These are phyloP conservation scores for Linepithema humile DNA, from an alignment of 1,140 invertebrate genomes.

Conservation along the genomic window DNA sequence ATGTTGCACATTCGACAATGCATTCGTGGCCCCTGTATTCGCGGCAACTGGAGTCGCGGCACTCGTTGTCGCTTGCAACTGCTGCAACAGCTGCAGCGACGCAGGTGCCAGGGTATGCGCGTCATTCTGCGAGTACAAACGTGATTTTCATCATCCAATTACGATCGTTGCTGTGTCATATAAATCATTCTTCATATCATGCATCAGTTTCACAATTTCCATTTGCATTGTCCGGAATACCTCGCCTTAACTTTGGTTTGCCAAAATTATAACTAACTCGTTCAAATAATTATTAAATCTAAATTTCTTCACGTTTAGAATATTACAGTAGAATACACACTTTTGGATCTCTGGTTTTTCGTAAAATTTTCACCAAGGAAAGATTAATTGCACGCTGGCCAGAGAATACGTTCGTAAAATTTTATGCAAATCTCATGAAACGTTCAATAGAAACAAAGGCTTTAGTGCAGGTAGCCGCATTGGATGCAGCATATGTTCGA, in stretches of 20 bases:
- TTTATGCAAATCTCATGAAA: constrained; percentile 30
- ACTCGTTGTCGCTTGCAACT: constrained; percentile 89
- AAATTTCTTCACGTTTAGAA: not conserved
- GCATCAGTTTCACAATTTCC: not conserved
- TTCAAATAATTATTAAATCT: not conserved
- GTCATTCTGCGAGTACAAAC: constrained; percentile 80
- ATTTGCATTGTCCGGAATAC: not conserved
- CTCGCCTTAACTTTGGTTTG: not conserved
- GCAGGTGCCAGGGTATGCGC: constrained; percentile 88
- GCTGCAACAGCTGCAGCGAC: constrained; percentile 90
- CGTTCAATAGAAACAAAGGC: constrained; percentile 25
- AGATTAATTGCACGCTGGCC: not conserved
- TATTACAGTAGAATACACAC: not conserved
- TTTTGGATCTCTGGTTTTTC: not conserved
- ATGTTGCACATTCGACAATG: constrained; percentile 82
- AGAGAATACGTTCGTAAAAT: not conserved
- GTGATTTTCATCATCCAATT: not conserved
- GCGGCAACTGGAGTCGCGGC: constrained; percentile 80
- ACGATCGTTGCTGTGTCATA: not conserved
- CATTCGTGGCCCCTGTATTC: constrained; percentile 77
- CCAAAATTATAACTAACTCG: not conserved
- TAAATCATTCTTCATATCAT: not conserved
- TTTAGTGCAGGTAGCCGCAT: not conserved
- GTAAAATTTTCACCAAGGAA: not conserved
- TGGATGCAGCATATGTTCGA: not conserved